Conservation (phyloP, 2,113 vertebrate genomes). For the Amblyornis subalaris region DNA sequence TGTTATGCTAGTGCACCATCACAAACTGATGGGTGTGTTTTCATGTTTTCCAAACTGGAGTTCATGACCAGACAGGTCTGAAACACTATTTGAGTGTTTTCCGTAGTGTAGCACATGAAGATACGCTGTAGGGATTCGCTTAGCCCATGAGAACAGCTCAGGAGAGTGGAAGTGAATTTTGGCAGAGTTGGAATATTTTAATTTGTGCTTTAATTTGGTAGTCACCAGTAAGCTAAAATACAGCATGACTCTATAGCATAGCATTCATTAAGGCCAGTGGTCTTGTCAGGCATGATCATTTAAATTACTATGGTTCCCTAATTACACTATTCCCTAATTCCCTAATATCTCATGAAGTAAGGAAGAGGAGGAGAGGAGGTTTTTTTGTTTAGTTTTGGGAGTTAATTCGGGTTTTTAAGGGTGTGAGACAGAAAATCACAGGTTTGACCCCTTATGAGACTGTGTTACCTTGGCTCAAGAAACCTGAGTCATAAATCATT, state of each 20-base stretch:
- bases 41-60: not conserved
- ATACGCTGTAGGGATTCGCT: not conserved
- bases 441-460: not conserved
- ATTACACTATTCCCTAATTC: too few species aligned
- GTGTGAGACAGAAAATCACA: not conserved
- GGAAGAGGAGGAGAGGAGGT: fast-evolving
- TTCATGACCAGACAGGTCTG: not conserved
- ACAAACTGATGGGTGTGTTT: not conserved
- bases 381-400: not conserved
- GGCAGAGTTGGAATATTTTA: not conserved
- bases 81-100: not conserved
- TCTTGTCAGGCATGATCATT: not conserved
- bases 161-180: not conserved
- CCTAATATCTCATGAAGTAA: not conserved
- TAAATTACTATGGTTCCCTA: not conserved
- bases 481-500: constrained; percentile 10
- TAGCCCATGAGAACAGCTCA: not conserved
- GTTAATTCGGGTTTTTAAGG: not conserved
- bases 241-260: not conserved
- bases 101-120: not conserved
- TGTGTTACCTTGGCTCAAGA: not conserved
- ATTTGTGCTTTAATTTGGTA: not conserved
- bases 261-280: not conserved
- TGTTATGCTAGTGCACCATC: not conserved
- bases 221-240: not conserved